Evolutionary conservation across 2,113 vertebrate genomes (phyloP).

Genomic region (Nanorana parkeri): DNA sequence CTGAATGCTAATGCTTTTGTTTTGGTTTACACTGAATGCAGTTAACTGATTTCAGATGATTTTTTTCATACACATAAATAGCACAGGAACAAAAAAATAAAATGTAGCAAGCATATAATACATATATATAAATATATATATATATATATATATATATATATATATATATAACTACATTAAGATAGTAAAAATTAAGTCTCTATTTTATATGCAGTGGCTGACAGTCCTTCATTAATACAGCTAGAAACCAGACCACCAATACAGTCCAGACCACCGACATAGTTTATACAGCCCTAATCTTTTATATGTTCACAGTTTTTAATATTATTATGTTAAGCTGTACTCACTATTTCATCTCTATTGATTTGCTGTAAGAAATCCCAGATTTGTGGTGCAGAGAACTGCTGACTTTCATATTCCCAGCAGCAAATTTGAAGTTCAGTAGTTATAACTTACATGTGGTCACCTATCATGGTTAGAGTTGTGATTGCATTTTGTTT

Average conservation of each 20-base stretch:
- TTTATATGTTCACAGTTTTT: conserved; percentile 21
- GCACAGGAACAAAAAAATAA: no score
- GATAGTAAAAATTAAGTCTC: background rate
- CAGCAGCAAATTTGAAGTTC: no score
- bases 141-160: no score
- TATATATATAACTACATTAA: background rate
- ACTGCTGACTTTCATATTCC: conserved; percentile 2
- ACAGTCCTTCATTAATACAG: conserved; percentile 3
- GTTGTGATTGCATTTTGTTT: conserved; percentile 9
- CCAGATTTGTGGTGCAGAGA: conserved; percentile 9
- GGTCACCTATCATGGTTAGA: conserved; percentile 4
- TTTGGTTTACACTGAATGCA: no score
- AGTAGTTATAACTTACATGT: background rate
- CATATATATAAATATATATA: background rate
- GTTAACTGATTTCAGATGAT: no score
- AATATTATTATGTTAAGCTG: conserved; percentile 36
- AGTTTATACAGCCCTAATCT: background rate
- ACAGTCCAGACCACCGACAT: conserved; percentile 17
- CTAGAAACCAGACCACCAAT: conserved; percentile 11
- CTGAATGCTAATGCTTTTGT: no score
- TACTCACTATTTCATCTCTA: conserved; percentile 4
- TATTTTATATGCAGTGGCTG: background rate
- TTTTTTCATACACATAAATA: no score
- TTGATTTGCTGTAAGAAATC: conserved; percentile 27
- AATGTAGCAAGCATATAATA: background rate